Base-by-base conservation (phyloP, 2,888 invertebrate species). In the Pycnomerus fuliginosus region DNA sequence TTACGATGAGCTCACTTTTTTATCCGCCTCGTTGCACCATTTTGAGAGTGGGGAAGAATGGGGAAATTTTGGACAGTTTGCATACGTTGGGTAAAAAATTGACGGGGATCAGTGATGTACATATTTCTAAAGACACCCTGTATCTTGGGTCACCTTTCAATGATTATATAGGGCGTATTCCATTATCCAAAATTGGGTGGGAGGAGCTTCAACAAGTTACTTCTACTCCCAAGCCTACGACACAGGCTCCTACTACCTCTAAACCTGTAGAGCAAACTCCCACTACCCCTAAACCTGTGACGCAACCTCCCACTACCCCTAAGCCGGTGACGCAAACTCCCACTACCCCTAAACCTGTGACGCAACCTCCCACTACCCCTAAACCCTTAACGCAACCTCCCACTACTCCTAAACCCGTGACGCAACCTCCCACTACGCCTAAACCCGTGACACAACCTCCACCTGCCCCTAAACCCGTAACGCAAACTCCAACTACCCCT, bases 111-210 rank as follows among this genome's bases (percentile, higher is more conserved):
- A 83, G 84, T 55, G 87, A 89, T 58, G 83, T 82, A 2, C 75
- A 83, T 47, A 78, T 86, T 30, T 79, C 77, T 60, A 79, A 81
- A 34, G 80, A 81, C 53, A 76, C 78, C 55, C 68, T 89, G 8
- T 82, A 82, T 61, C 68, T 85, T 17, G 90, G 87, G 12, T 80
- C 80, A 10, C 88, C 89, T 0, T 80, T 78, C 52, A 81, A 82
- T 60, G 74, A 80, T 39, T 86, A 76, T 56, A 67, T 90, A 29
- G 84, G 76, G 0, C 76, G 81, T 37, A 76, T 87, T n/a, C 77
- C 83, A 20, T 74, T 79, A 7, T 76, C 78, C 1, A 72, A 78
- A 38, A 70, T 72, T 20, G 70, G 79, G 13, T 64, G 67, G 62
- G 45, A 64, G 11, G 57, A 66, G 49, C 54, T 68, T 17, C 44